Percentiles rank a stretch among this genome's conserved stretches.
Evolutionary conservation across 1,140 invertebrate genomes (phyloP).

Genomic region (Augochlora pura): DNA sequence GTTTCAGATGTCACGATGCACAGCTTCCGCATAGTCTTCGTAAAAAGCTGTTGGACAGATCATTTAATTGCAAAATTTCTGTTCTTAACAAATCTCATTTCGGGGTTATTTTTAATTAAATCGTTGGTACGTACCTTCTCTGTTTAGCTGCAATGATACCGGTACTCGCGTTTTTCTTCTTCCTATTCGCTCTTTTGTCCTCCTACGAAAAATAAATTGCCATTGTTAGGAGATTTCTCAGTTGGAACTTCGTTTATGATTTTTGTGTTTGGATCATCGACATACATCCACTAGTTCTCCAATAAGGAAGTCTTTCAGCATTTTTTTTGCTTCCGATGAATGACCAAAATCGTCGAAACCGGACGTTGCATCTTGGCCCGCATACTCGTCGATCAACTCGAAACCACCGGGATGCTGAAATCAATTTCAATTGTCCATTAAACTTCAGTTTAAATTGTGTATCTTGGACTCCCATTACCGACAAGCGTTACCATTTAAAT

Average conservation of each 20-base stretch:
- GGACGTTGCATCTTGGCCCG: conserved; percentile 83
- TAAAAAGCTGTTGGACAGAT: not conserved
- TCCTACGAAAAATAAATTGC: conserved; percentile 27
- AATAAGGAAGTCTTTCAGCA: conserved; percentile 83
- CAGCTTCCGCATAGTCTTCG: conserved; percentile 41
- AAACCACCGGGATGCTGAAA: conserved; percentile 85
- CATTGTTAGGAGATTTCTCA: too few species aligned
- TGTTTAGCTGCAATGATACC: not conserved
- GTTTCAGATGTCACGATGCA: not conserved
- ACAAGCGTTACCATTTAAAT: too few species aligned
- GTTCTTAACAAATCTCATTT: too few species aligned
- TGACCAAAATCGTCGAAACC: conserved; percentile 85
- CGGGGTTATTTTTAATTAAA: too few species aligned
- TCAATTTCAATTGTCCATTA: not conserved
- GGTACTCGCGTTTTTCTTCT: conserved; percentile 20
- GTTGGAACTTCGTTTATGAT: too few species aligned
- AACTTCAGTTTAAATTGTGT: too few species aligned
- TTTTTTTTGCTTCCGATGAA: conserved; percentile 82
- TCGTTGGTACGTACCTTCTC: conserved; percentile 24
- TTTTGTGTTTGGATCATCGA: too few species aligned
- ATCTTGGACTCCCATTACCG: too few species aligned
- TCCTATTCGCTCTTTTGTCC: conserved; percentile 50
- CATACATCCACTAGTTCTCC: conserved; percentile 82
- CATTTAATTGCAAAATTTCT: too few species aligned
- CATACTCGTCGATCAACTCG: conserved; percentile 83